These are phyloP conservation scores for Sarcoramphus papa DNA, from an alignment of 2,797 vertebrate species.

Conservation along the genomic window DNA sequence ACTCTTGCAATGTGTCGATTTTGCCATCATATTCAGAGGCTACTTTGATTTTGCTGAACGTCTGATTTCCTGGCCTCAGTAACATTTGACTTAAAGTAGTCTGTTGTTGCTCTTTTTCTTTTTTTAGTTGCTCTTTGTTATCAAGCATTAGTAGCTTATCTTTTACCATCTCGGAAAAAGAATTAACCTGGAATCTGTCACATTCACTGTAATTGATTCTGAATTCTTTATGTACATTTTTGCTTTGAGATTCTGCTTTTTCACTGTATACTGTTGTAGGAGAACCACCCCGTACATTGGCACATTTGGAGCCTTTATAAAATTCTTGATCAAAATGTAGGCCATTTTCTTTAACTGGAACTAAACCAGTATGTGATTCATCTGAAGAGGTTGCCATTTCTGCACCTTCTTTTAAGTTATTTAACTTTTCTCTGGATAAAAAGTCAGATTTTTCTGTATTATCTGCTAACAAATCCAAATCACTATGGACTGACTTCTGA, in stretches of 20 bases:
- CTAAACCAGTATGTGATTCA: background rate
- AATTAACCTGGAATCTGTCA: constrained; percentile 3
- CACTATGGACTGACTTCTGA: constrained; percentile 18
- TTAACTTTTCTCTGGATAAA: background rate
- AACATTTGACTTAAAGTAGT: background rate
- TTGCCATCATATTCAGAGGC: constrained; percentile 26
- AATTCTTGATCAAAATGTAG: constrained; percentile 56
- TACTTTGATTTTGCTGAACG: background rate
- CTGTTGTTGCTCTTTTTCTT: background rate
- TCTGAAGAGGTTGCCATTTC: constrained; percentile 39
- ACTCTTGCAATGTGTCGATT: constrained; percentile 52
- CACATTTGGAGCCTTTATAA: constrained; percentile 15
- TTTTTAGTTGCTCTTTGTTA: background rate
- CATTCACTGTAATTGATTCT: background rate
- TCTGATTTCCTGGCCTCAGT: background rate
- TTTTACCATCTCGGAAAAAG: background rate
- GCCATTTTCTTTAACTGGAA: constrained; percentile 34
- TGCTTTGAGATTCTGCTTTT: constrained; percentile 8
- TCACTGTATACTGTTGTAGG: background rate
- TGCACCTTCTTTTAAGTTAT: constrained; percentile 41
- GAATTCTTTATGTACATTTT: constrained; percentile 33
- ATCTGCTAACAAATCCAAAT: background rate
- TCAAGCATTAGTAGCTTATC: constrained; percentile 2
- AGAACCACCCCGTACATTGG: background rate
- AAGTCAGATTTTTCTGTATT: background rate